Evolutionary conservation across 2,797 vertebrate genomes (phyloP).

Genomic region (Glossophaga mutica): DNA sequence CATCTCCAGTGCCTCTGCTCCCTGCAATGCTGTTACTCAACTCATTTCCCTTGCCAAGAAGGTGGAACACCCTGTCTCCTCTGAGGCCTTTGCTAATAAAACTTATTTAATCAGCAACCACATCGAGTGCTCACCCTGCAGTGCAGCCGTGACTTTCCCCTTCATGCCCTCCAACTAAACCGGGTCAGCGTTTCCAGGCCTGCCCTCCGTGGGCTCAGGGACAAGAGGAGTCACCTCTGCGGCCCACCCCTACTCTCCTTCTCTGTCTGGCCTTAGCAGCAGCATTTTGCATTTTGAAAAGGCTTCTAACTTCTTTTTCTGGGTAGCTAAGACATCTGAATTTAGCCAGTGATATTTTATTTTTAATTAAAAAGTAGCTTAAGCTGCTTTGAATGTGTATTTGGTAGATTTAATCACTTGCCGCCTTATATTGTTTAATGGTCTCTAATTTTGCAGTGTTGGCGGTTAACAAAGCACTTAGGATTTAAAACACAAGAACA

Average conservation of each 20-base stretch:
- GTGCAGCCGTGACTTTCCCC: neutral
- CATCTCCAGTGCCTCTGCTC: constrained; percentile 20
- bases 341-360: constrained; percentile 82
- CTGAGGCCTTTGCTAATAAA: constrained; percentile 63
- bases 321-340: constrained; percentile 79
- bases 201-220: neutral
- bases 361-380: constrained; percentile 87
- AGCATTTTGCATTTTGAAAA: constrained; percentile 75
- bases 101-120: constrained; percentile 70
- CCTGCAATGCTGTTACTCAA: constrained; percentile 54
- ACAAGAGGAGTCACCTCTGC: neutral
- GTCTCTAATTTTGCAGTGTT: constrained; percentile 85
- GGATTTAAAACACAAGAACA: constrained; percentile 82
- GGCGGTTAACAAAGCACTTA: constrained; percentile 80
- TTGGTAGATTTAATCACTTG: constrained; percentile 84
- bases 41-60: constrained; percentile 70
- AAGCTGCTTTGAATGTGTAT: constrained; percentile 81
- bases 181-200: neutral
- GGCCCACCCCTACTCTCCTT: neutral
- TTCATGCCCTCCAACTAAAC: neutral
- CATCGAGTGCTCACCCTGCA: constrained; percentile 34
- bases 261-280: constrained; percentile 45
- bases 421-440: constrained; percentile 84
- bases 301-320: constrained; percentile 80
- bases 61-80: constrained; percentile 62